Evolutionary conservation across 30 jellyfish, hydroid and myxozoan species (phyloP).

Genomic region (Mastigias papua): DNA sequence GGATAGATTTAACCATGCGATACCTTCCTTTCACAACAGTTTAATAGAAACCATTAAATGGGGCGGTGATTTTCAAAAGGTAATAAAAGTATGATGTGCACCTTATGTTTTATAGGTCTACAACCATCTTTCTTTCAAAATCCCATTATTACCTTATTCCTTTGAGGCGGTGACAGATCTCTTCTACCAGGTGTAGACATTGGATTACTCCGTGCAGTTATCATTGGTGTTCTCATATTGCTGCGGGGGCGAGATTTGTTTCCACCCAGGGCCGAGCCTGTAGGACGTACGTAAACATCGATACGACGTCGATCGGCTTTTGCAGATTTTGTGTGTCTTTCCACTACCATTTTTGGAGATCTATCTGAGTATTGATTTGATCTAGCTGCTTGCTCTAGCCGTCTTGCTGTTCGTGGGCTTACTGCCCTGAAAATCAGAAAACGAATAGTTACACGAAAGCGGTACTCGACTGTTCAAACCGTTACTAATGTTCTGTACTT

Average conservation of each 20-base stretch:
- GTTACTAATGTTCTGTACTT: too few species aligned
- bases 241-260: slow-evolving; percentile 49
- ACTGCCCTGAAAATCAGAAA: slow-evolving; percentile 57
- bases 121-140: too few species aligned
- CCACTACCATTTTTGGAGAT: slow-evolving; percentile 23
- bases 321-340: slow-evolving; percentile 69
- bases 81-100: too few species aligned
- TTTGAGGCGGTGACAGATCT: slow-evolving; percentile 13
- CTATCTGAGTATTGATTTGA: slow-evolving; percentile 9
- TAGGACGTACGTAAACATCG: slow-evolving; percentile 61
- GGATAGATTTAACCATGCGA: too few species aligned
- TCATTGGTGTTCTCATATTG: slow-evolving; percentile 5
- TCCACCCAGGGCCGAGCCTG: slow-evolving; percentile 57
- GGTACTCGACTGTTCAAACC: too few species aligned
- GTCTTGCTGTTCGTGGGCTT: slow-evolving; percentile 60
- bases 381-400: neutral
- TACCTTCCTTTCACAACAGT: too few species aligned
- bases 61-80: too few species aligned
- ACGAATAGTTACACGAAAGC: too few species aligned
- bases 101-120: too few species aligned
- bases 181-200: slow-evolving; percentile 55
- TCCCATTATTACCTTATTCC: slow-evolving; percentile 16
- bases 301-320: slow-evolving; percentile 57
- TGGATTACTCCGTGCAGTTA: slow-evolving; percentile 43
- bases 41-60: too few species aligned